Conservation (phyloP, 1,140 invertebrate genomes). For the Drosophila nannoptera region DNA sequence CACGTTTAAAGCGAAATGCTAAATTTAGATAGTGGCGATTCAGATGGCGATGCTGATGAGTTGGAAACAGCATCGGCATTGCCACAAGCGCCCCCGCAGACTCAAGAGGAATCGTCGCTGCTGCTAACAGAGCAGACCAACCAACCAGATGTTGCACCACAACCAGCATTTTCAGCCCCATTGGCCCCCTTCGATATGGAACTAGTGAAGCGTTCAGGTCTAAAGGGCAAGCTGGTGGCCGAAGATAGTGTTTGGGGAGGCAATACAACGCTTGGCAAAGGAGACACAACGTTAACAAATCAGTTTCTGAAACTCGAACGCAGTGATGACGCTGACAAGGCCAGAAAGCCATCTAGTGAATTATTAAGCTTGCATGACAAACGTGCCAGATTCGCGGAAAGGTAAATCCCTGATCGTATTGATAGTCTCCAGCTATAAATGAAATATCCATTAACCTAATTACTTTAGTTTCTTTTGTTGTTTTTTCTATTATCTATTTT, state of each 20-base stretch:
- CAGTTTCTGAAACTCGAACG: constrained; percentile 55
- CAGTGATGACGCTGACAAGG: constrained; percentile 21
- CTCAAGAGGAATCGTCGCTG: constrained; percentile 33
- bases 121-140: constrained; percentile 25
- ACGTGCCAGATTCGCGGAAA: constrained; percentile 49
- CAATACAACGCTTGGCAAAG: not conserved
- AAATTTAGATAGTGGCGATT: constrained; percentile 61
- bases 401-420: constrained; percentile 29
- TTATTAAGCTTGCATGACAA: constrained; percentile 46
- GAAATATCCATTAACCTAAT: constrained; percentile 61
- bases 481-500: not conserved
- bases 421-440: constrained; percentile 2
- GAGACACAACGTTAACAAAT: not conserved
- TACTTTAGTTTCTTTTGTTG: constrained; percentile 16
- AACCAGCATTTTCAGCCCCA: constrained; percentile 54
- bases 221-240: constrained; percentile 37
- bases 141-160: constrained; percentile 13
- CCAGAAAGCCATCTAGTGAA: constrained; percentile 45
- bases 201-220: constrained; percentile 41
- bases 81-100: not conserved
- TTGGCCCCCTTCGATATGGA: constrained; percentile 65
- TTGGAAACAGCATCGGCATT: constrained; percentile 28
- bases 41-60: constrained; percentile 16
- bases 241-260: constrained; percentile 42
- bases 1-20: constrained; percentile 48